Evolutionary conservation across 2,888 invertebrate genomes (phyloP).

Genomic region (Orthosia gracilis): DNA sequence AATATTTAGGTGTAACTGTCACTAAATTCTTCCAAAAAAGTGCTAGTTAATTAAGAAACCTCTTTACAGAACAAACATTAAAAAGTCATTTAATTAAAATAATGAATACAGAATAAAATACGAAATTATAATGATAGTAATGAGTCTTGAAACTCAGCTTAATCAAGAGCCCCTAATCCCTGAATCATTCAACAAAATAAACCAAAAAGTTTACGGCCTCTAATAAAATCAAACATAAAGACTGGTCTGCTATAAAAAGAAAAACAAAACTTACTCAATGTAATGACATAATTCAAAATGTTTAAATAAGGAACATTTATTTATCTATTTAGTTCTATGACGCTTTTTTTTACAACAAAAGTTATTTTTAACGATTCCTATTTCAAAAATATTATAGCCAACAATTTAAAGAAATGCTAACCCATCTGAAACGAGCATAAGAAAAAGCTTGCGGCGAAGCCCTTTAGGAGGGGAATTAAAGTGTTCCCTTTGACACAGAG

Average conservation of each 20-base stretch:
- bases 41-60: not conserved
- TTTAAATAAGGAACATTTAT: not conserved
- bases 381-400: constrained; percentile 5
- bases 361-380: not conserved
- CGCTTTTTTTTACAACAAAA: not conserved
- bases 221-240: constrained; percentile 50
- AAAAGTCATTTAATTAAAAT: not conserved
- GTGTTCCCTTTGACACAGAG: constrained; percentile 70
- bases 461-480: constrained; percentile 71
- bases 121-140: constrained; percentile 32
- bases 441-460: constrained; percentile 67
- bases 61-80: not conserved
- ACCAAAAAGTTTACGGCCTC: constrained; percentile 24
- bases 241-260: constrained; percentile 22
- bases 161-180: constrained; percentile 38
- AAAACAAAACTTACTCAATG: constrained; percentile 3
- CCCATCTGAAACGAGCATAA: constrained; percentile 64
- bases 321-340: not conserved
- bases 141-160: constrained; percentile 28
- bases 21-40: too few species aligned
- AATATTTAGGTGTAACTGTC: too few species aligned
- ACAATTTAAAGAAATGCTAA: constrained; percentile 52
- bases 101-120: constrained; percentile 6
- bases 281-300: constrained; percentile 10
- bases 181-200: constrained; percentile 23